These are phyloP conservation scores for Erythrolamprus reginae DNA, from an alignment of 2,113 vertebrate species.

Conservation along the genomic window DNA sequence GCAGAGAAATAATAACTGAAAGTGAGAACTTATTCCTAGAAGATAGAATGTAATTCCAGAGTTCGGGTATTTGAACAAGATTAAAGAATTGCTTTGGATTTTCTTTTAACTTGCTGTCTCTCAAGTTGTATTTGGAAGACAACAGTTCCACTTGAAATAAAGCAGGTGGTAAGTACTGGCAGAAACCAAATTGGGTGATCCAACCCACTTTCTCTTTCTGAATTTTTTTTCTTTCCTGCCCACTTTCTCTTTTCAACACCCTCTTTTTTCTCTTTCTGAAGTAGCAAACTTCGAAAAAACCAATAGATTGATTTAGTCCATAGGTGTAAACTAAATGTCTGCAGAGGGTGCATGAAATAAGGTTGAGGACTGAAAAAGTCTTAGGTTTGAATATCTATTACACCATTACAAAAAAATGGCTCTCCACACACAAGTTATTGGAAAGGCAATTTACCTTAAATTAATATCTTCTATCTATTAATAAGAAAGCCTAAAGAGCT, in stretches of 20 bases:
- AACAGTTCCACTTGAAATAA: neutral
- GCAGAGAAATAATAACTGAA: neutral
- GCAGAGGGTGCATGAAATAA: neutral
- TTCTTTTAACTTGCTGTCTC: neutral
- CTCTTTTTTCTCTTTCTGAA: neutral
- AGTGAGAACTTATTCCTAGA: neutral
- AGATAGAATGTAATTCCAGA: neutral
- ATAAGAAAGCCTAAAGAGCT: neutral
- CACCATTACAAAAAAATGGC: neutral
- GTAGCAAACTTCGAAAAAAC: neutral
- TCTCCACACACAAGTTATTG: neutral
- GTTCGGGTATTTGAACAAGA: neutral
- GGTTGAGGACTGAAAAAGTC: neutral
- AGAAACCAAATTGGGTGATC: neutral
- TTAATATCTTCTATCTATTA: neutral
- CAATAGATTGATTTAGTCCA: neutral
- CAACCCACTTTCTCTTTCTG: neutral
- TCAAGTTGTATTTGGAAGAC: neutral
- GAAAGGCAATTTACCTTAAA: too few species aligned
- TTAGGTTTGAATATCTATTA: neutral
- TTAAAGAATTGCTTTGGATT: neutral
- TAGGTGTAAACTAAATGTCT: neutral
- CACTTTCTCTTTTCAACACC: neutral
- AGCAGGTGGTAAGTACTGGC: neutral
- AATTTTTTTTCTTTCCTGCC: neutral